Conservation (phyloP, 2,797 vertebrate species). For the Danio jaintianensis region DNA sequence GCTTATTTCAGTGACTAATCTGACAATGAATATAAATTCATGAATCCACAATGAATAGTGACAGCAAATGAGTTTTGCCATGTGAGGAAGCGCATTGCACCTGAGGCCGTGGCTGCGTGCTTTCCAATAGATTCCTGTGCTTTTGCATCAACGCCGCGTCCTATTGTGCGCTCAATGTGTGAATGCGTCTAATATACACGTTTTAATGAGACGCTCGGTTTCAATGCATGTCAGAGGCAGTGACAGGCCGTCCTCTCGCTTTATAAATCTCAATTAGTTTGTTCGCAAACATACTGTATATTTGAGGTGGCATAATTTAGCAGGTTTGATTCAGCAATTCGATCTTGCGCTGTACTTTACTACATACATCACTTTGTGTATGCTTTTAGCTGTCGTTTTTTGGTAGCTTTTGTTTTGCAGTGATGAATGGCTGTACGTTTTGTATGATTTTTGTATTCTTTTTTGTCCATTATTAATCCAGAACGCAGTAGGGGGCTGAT, state of each 20-base stretch:
- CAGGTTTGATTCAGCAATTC: conserved; percentile 15
- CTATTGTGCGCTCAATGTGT: conserved; percentile 24
- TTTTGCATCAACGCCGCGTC: not conserved
- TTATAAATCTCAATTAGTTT: conserved; percentile 37
- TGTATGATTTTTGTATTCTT: not conserved
- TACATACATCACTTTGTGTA: conserved; percentile 1
- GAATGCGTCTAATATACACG: conserved; percentile 34
- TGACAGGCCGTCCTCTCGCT: conserved; percentile 14
- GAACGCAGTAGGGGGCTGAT: conserved; percentile 53
- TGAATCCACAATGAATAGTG: conserved; percentile 61
- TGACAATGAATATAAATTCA: conserved; percentile 62
- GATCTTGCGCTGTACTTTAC: not conserved
- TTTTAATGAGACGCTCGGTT: conserved; percentile 35
- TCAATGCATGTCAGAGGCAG: conserved; percentile 18
- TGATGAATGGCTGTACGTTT: not conserved
- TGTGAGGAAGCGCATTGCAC: conserved; percentile 28
- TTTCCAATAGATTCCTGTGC: conserved; percentile 34
- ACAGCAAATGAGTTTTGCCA: conserved; percentile 57
- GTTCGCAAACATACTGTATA: not conserved
- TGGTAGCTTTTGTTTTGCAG: not conserved
- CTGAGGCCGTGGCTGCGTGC: conserved; percentile 35
- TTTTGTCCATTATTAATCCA: conserved; percentile 43
- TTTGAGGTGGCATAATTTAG: conserved; percentile 11
- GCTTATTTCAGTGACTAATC: conserved; percentile 59
- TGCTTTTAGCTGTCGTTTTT: not conserved